Evolutionary conservation across 2,113 vertebrate species (phyloP).

Genomic region (Mastomys natalensis): DNA sequence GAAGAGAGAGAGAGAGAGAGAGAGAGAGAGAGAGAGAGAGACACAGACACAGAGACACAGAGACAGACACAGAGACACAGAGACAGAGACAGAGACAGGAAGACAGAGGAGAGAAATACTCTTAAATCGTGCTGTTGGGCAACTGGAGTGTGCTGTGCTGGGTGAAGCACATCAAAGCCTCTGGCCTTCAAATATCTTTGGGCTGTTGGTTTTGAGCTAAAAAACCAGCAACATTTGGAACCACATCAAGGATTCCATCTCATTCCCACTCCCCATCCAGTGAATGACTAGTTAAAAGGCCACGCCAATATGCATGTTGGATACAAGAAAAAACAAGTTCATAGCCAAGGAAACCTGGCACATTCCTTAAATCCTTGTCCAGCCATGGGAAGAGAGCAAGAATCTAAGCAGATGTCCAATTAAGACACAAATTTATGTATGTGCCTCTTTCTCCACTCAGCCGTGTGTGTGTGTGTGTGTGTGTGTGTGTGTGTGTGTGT

Average conservation of each 20-base stretch:
- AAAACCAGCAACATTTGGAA: constrained; percentile 73
- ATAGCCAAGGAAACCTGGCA: constrained; percentile 48
- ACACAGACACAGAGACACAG: too few relatives aligned
- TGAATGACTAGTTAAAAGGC: constrained; percentile 77
- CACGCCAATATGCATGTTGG: constrained; percentile 66
- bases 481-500: background rate
- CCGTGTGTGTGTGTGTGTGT: background rate
- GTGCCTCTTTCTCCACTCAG: too few relatives aligned
- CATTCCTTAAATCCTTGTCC: constrained; percentile 59
- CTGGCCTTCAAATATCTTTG: constrained; percentile 67
- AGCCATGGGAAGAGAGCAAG: constrained; percentile 54
- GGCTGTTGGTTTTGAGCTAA: constrained; percentile 74
- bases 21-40: too few relatives aligned
- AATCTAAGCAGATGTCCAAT: constrained; percentile 48
- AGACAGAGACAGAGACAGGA: background rate
- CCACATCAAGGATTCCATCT: constrained; percentile 76
- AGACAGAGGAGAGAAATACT: background rate
- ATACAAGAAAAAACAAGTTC: constrained; percentile 81
- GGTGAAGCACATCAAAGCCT: constrained; percentile 68
- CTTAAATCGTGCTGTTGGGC: background rate
- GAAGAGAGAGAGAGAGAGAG: too few relatives aligned
- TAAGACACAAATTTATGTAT: constrained; percentile 24
- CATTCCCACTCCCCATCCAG: constrained; percentile 69
- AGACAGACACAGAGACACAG: background rate
- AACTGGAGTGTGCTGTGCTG: background rate